Evolutionary conservation across 1,140 invertebrate species (phyloP), one percentile per base, ranked within the genome.

Genomic region (Sesamia nonagrioides): DNA sequence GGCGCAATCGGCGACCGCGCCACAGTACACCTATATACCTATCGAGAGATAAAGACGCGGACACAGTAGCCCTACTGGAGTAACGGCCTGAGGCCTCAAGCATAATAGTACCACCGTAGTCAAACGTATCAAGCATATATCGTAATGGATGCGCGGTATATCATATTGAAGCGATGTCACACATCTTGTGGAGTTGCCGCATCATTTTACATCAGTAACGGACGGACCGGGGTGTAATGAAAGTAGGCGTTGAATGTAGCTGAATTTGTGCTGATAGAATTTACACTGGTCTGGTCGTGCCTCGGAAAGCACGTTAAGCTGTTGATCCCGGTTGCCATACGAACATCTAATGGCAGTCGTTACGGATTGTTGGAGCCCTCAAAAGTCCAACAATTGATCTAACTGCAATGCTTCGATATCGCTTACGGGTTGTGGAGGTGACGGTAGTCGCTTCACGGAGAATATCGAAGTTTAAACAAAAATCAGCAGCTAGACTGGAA

Each of bases 1-100:
- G 86, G 88, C 82, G 82, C 92, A 94, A 94, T 94, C 92, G 92
- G 73, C 73, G 72, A 84, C 83, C 79, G 83, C 88, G 83, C 83
- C 66, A 82, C 75, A 80, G 72, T 82, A 84, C 80, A 60, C 68
- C 63, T 69, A 71, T 78, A 61, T 81, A 80, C 54, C 42, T 80
- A 77, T 71, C 83, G 77, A 79, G 61, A 82, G 78, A 86, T 85
- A 90, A 88, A 91, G 88, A 86, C 78, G 81, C 81, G 83, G 79
- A 80, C 81, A 86, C 80, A 84, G 79, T 82, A 72, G 80, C 81
- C 80, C 81, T 81, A 77, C 63, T 77, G 54, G 48, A 56, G 56
- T 61, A 74, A 80, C 56, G 74, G 71, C 58, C 52, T 48, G 37
- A 74, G 69, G 66, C 63, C 63, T 80, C 73, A 63, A 71, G 45